Evolutionary conservation across 2,888 invertebrate genomes (phyloP).

Genomic region (Patella pellucida): DNA sequence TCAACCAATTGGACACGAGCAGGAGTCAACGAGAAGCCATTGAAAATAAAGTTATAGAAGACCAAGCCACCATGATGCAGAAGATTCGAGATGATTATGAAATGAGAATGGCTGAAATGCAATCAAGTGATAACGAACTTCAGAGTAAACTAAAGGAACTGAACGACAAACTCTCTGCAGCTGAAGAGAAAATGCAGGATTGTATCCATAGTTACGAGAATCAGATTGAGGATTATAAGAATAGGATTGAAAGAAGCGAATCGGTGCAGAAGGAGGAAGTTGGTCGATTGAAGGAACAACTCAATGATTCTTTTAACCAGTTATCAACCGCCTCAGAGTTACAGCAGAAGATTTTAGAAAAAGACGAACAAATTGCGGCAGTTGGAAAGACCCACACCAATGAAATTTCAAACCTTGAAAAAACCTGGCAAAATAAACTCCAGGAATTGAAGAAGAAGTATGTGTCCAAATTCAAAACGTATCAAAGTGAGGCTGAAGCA

Average conservation of each 20-base stretch:
- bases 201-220: conserved; percentile 60
- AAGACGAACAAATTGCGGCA: conserved; percentile 38
- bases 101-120: conserved; percentile 43
- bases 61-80: conserved; percentile 29
- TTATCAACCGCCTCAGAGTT: conserved; percentile 21
- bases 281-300: conserved; percentile 49
- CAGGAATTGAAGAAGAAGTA: conserved; percentile 61
- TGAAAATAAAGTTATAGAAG: background rate
- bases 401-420: conserved; percentile 41
- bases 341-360: conserved; percentile 48
- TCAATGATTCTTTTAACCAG: conserved; percentile 48
- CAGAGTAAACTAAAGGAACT: conserved; percentile 54
- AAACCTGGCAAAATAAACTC: conserved; percentile 46
- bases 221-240: conserved; percentile 52
- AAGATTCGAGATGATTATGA: conserved; percentile 39
- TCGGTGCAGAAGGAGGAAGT: conserved; percentile 47
- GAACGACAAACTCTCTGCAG: conserved; percentile 52
- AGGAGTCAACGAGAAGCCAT: conserved; percentile 13
- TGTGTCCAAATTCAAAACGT: conserved; percentile 55
- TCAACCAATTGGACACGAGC: background rate
- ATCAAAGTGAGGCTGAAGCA: conserved; percentile 40
- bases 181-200: conserved; percentile 59
- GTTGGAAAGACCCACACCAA: conserved; percentile 34
- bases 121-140: conserved; percentile 55
- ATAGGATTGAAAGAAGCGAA: conserved; percentile 47